Evolutionary conservation across 1,140 invertebrate genomes (phyloP), one percentile per base, ranked within the genome.

Genomic region (Augochlora pura): DNA sequence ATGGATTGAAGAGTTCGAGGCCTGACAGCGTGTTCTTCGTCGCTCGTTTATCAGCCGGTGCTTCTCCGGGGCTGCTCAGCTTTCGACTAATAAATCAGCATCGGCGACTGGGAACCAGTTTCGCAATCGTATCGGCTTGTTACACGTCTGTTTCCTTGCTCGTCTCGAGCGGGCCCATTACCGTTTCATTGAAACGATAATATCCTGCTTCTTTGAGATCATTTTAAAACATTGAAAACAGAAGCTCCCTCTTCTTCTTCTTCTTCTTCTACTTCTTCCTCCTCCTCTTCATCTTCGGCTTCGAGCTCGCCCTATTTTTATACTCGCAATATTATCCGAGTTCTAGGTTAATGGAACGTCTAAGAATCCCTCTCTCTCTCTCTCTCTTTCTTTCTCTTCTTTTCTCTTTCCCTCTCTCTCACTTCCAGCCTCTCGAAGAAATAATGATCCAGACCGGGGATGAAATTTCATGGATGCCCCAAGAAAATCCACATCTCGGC

Each of bases 1-100:
- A 81, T 77, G 54, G 80, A 81, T 81, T 14, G 75, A 81, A 81
- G 52, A 77, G 72, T 80, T 68, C 46, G 65, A 68, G 27, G 62
- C n/a, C 23, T 67, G 71, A 79, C 77, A 79, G 63, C 39, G 18
- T 27, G 76, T 52, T 72, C 69, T 65, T n/a, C 77, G 63, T 42
- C 23, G 42, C 71, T 79, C 77, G 77, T 79, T 73, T 67, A 67
- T 79, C 69, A 79, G 52, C 1, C 1, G 21, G 0, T 10, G 18
- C 62, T 70, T 57, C 64, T 39, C 14, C 52, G 38, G 49, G 42
- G 27, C 42, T 67, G 7, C 16, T 49, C 59, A 18, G 49, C 52
- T 27, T 71, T 63, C 60, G 46, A 65, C 60, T 57, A 72, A 78
- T 78, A 78, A 78, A 78, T 78, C 76, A 72, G 69, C 38, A 78